A percentile compares a stretch with the other conserved stretches of the same genome.
Evolutionary conservation across 1,140 invertebrate genomes (phyloP).

Genomic region (Drosophila repletoides): DNA sequence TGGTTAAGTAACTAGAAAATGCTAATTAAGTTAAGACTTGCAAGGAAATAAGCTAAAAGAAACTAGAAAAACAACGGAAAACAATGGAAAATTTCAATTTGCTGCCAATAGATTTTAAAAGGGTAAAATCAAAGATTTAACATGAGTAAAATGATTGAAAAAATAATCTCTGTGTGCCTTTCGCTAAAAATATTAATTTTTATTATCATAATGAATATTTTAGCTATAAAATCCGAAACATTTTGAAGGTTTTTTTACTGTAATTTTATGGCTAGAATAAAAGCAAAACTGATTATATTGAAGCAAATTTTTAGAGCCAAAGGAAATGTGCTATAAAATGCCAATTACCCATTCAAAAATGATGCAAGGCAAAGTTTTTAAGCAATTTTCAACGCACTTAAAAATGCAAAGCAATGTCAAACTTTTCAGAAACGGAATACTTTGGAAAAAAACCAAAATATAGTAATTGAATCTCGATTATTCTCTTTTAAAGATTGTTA

Average conservation of each 20-base stretch:
- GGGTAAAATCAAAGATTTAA: too few relatives aligned
- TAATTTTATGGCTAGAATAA: too few relatives aligned
- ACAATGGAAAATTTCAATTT: too few relatives aligned
- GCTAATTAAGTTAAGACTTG: neutral
- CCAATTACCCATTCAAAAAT: constrained; percentile 5
- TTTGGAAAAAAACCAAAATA: neutral
- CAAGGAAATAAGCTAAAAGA: neutral
- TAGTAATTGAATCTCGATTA: neutral
- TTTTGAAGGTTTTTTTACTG: too few relatives aligned
- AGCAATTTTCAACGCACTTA: neutral
- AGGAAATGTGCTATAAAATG: constrained; percentile 6
- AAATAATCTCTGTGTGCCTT: neutral
- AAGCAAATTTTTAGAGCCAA: neutral
- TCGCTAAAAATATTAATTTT: neutral
- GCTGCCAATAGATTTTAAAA: too few relatives aligned
- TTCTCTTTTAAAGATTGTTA: constrained; percentile 7
- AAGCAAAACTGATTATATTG: constrained; percentile 2
- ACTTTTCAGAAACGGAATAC: constrained; percentile 2
- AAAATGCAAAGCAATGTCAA: constrained; percentile 5
- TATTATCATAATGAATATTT: too few relatives aligned
- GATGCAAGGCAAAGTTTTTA: constrained; percentile 4
- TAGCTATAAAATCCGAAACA: too few relatives aligned
- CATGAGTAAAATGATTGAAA: neutral
- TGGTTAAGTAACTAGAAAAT: neutral
- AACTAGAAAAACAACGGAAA: neutral